Evolutionary conservation across 2,888 invertebrate genomes (phyloP).

Genomic region (Drosophila neotestacea): DNA sequence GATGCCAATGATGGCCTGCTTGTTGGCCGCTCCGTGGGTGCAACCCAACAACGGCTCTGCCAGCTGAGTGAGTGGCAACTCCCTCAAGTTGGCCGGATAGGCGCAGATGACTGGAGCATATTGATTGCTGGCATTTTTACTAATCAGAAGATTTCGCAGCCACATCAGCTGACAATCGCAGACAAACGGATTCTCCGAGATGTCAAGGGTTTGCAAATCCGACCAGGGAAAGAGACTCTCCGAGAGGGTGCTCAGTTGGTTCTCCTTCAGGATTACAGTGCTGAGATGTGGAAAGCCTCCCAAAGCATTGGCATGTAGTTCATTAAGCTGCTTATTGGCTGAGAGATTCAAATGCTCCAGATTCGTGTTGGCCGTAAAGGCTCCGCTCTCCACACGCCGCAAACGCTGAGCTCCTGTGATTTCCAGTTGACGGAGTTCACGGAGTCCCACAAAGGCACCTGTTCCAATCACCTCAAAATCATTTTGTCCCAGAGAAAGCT

Average conservation of each 20-base stretch:
- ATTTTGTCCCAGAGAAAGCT: constrained; percentile 93
- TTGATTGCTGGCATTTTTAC: constrained; percentile 83
- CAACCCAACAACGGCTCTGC: constrained; percentile 93
- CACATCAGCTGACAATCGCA: constrained; percentile 93
- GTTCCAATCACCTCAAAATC: constrained; percentile 90
- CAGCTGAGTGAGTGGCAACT: constrained; percentile 89
- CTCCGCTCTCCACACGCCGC: constrained; percentile 90
- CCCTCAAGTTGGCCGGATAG: constrained; percentile 90
- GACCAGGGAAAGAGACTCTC: constrained; percentile 93
- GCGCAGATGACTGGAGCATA: constrained; percentile 88
- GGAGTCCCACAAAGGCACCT: constrained; percentile 91
- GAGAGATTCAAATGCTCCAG: constrained; percentile 91
- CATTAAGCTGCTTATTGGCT: constrained; percentile 91
- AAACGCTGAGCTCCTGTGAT: constrained; percentile 92
- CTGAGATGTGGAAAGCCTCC: constrained; percentile 92
- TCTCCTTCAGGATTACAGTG: constrained; percentile 91
- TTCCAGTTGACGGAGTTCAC: constrained; percentile 91
- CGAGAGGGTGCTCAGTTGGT: constrained; percentile 90
- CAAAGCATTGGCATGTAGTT: constrained; percentile 91
- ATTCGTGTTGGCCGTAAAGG: constrained; percentile 92
- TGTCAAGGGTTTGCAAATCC: constrained; percentile 90
- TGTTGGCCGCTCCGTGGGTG: constrained; percentile 91
- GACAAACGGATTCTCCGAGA: constrained; percentile 92
- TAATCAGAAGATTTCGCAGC: constrained; percentile 89
- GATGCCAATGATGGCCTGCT: constrained; percentile 92